A percentile compares a stretch with the other conserved stretches of the same genome.
These are phyloP conservation scores for Anhinga anhinga DNA, from an alignment of 2,113 vertebrate genomes.

Conservation along the genomic window DNA sequence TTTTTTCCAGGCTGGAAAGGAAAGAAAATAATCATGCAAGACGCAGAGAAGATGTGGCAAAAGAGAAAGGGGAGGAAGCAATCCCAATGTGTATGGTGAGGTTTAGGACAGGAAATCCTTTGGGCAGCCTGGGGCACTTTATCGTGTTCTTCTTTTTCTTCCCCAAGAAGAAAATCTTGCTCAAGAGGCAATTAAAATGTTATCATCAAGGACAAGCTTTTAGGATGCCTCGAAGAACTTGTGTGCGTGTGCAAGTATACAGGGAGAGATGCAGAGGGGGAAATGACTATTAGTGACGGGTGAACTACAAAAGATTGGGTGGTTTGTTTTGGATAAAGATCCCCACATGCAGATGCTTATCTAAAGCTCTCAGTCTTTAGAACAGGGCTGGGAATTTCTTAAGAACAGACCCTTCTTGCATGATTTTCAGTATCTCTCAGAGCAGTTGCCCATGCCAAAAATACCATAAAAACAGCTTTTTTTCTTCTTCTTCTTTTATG, in stretches of 20 bases:
- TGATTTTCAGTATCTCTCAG: constrained; percentile 21
- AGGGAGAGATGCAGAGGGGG: neutral
- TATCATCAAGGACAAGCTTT: neutral
- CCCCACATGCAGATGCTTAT: neutral
- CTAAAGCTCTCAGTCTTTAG: constrained; percentile 1
- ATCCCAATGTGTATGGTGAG: fast-evolving
- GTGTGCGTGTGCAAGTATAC: neutral
- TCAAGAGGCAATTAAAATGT: neutral
- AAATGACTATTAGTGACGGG: neutral
- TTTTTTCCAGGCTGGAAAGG: neutral
- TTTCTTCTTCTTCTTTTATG: neutral
- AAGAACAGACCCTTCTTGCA: neutral
- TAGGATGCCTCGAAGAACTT: neutral
- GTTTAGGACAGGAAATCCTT: neutral
- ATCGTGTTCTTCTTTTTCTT: neutral
- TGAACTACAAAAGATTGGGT: neutral
- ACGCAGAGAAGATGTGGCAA: neutral
- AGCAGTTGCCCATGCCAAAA: neutral
- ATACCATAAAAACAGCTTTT: neutral
- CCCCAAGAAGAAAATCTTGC: neutral
- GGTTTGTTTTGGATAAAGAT: constrained; percentile 30
- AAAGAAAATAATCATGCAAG: neutral
- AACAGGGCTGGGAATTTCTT: neutral
- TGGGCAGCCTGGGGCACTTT: neutral
- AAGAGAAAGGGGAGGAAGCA: neutral